These are phyloP conservation scores for Ia io DNA, from an alignment of 2,113 vertebrate species.

Conservation along the genomic window DNA sequence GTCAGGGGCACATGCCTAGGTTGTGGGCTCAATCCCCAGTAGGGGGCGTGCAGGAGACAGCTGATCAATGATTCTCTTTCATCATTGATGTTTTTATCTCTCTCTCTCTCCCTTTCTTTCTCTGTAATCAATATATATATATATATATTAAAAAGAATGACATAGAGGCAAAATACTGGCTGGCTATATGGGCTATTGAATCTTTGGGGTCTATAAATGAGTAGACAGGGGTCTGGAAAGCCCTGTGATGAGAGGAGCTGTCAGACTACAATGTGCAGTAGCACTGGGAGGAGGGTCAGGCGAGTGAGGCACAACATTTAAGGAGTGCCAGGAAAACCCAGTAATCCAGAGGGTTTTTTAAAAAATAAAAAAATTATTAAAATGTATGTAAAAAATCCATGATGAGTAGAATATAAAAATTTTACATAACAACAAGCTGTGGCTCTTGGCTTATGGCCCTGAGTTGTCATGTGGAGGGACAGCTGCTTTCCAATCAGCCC, in stretches of 20 bases:
- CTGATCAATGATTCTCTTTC: too few relatives aligned
- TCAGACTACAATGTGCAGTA: background rate
- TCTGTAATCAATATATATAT: too few relatives aligned
- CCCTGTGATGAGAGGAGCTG: background rate
- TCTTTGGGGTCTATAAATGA: background rate
- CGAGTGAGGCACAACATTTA: background rate
- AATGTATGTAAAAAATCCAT: background rate
- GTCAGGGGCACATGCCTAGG: too few relatives aligned
- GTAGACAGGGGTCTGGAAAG: background rate
- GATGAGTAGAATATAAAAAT: background rate
- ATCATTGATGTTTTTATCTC: too few relatives aligned
- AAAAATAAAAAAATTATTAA: background rate
- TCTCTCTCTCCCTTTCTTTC: too few relatives aligned
- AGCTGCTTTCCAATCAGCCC: background rate
- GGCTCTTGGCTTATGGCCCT: background rate
- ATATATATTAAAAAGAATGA: background rate
- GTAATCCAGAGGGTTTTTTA: background rate
- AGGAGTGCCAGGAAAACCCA: background rate
- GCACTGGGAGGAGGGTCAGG: background rate
- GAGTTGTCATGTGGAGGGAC: background rate
- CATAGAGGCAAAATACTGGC: background rate
- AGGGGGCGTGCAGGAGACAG: too few relatives aligned
- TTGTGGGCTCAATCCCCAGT: too few relatives aligned
- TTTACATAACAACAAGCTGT: background rate
- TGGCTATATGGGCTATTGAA: background rate